Evolutionary conservation across 2,113 vertebrate species (phyloP), one percentile per base, ranked within the genome.

Genomic region (Pitta sordida): DNA sequence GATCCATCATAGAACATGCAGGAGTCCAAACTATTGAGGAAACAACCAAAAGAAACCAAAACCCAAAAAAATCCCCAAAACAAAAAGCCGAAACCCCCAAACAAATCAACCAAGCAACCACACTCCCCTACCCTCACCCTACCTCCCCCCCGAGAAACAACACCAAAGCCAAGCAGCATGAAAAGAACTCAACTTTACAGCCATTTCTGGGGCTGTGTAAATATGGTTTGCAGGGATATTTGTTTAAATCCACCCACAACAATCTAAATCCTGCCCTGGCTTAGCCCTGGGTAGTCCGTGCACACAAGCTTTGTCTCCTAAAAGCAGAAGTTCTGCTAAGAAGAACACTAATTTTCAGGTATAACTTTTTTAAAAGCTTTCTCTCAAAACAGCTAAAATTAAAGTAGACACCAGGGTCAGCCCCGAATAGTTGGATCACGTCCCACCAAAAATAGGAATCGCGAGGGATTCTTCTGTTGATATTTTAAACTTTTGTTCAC

Each of bases 401-500:
- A 32, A 86, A 87, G 88, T 19, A 20, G 94, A 81, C 85, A 34
- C 5, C 0, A 4, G 24, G 68, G 87, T 92, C 79, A 83, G 9
- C 0, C 11, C 0, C 0, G 67, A 88, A 91, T 52, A 37, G 82
- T 86, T 81, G 95, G 91, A 94, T 96, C 75, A 18, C 59, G 1
- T 91, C 87, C 73, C 63, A 68, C 60, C 76, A 23, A 88, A 95
- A 95, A 65, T 36, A 91, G 44, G 69, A 90, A 91, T 30, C 1
- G 41, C 0, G 3, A 83, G 58, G 87, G 94, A 93, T 94, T 90
- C 86, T 88, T 71, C 87, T 53, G 63, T 73, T 91, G 88, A 86
- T 94, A 90, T 88, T 91, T 93, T 77, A 91, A 92, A 95, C 95
- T 90, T 93, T 75, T 91, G 91, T 79, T 30, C 68, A 6, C 70